A percentile compares a stretch with the other conserved stretches of the same genome.
These are phyloP conservation scores for Tachina grossa DNA, from an alignment of 2,888 invertebrate genomes.

Conservation along the genomic window DNA sequence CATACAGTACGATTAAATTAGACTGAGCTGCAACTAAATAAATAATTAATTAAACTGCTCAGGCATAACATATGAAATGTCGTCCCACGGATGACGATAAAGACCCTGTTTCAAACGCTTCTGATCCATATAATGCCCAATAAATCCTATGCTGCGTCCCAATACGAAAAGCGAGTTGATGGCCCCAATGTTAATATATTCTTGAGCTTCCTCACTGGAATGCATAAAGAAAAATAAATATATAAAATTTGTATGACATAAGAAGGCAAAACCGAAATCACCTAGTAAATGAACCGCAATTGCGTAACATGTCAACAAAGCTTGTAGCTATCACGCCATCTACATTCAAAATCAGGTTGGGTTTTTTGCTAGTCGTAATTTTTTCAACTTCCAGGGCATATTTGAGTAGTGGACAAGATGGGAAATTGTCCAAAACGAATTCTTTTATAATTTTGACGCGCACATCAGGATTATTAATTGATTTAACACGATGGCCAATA, in stretches of 20 bases:
- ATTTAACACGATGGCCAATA: slow-evolving; percentile 96
- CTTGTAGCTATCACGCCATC: slow-evolving; percentile 99
- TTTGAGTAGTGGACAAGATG: slow-evolving; percentile 95
- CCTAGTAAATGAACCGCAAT: slow-evolving; percentile 97
- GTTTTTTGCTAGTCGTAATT: slow-evolving; percentile 99
- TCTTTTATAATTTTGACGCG: slow-evolving; percentile 98
- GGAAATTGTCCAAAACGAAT: slow-evolving; percentile 96
- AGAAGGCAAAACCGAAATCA: slow-evolving; percentile 80
- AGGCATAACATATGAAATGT: slow-evolving; percentile 87
- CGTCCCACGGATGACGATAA: slow-evolving; percentile 99
- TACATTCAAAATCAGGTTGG: slow-evolving; percentile 99
- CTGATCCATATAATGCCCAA: slow-evolving; percentile 99
- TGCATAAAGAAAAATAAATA: slow-evolving; percentile 3
- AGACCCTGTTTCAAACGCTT: slow-evolving; percentile 99
- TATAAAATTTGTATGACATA: neutral
- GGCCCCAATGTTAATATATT: slow-evolving; percentile 98
- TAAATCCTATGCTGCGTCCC: slow-evolving; percentile 98
- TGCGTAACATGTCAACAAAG: slow-evolving; percentile 97
- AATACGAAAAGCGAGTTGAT: slow-evolving; percentile 99
- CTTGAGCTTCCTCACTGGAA: slow-evolving; percentile 95
- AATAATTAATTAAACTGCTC: slow-evolving; percentile 81
- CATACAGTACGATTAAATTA: slow-evolving; percentile 21
- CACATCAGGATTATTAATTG: slow-evolving; percentile 99
- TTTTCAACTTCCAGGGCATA: slow-evolving; percentile 99
- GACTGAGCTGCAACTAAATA: slow-evolving; percentile 26